Evolutionary conservation across 35 echinoderm and acorn worm species (phyloP), one percentile per base, ranked within the genome.

Genomic region (Lytechinus pictus): DNA sequence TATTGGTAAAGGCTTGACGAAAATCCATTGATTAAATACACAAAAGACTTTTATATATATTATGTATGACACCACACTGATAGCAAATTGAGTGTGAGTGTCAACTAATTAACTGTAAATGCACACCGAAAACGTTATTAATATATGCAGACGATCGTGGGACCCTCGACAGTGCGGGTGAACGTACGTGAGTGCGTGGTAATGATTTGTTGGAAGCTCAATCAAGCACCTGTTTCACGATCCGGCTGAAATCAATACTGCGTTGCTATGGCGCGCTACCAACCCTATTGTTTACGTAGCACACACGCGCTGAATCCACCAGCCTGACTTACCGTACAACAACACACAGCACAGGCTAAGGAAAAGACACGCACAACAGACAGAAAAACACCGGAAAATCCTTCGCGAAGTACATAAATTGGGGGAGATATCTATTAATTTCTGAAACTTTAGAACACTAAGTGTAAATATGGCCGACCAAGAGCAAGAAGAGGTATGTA

Each of bases 261-360:
- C 66, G 66, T 79, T 79, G 66, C 66, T 79, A 79, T 71, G 66
- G 66, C 66, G 66, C 66, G 66, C 66, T 79, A 79, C 19, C 66
- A 79, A 79, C 19, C 66, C 66, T 8, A 79, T 79, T 79, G 66
- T 79, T 79, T 79, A 79, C 66, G 66, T 79, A 79, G 66, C 66
- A 79, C n/a, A 79, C 66, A 79, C 66, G 66, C 66, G 66, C 66
- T 6, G 0, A 9, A 6, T 11, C 9, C 66, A 24, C 66, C 33
- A 24, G 19, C 66, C 33, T 44, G 33, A 44, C 33, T 2, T 7
- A 58, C 0, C 6, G 4, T 8, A 24, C 16, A 79, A 6, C 16
- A 79, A 21, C 6, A 21, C 61, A 72, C 14, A 66, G 11, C 4
- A 71, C 14, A 44, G 33, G 33, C 33, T 44, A 44, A 2, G 33